Evolutionary conservation across 2,113 vertebrate species (phyloP), one percentile per base, ranked within the genome.

Genomic region (Tretioscincus oriximinensis): DNA sequence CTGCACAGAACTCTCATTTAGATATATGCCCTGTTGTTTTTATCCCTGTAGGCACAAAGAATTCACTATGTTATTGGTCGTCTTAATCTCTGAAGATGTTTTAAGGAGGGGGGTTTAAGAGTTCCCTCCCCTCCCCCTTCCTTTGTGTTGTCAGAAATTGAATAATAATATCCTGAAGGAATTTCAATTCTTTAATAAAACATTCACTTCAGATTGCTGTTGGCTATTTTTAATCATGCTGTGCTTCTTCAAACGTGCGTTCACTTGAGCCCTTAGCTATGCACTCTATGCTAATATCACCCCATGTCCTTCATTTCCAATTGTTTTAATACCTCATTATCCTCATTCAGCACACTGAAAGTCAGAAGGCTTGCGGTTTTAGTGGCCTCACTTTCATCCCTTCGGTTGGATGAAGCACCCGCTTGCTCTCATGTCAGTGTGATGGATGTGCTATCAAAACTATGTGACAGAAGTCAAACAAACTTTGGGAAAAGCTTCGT

Each of bases 131-230:
- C n/a, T n/a, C n/a, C 14, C 14, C 14, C 75, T 82, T 72, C 49
- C 70, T 79, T 64, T 0, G 12, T 84, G 80, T 90, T 84, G 82
- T 90, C 65, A 64, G 70, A 77, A 86, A 84, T 18, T 12, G 24
- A 78, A 58, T 71, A 82, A 66, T 87, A 87, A 66, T 70, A 76
- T 74, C 76, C 81, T 86, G 81, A 74, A 88, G 77, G 71, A 83
- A 86, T 77, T 84, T 84, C 88, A 84, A 51, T 81, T 86, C 85
- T 87, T 91, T 84, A 88, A 85, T 88, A 86, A 88, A 88, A 28
- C 4, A 4, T 83, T 81, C 69, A 70, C 35, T 87, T 68, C 35
- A 76, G 7, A 77, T 18, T 54, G 72, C 81, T 84, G 88, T 85
- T 77, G 69, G 87, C 84, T 90, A 61, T 84, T 85, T 90, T 83